phyloP scores from a whole-genome alignment of 2,797 vertebrate species.

The Pteronotus mesoamericanus region DNA sequence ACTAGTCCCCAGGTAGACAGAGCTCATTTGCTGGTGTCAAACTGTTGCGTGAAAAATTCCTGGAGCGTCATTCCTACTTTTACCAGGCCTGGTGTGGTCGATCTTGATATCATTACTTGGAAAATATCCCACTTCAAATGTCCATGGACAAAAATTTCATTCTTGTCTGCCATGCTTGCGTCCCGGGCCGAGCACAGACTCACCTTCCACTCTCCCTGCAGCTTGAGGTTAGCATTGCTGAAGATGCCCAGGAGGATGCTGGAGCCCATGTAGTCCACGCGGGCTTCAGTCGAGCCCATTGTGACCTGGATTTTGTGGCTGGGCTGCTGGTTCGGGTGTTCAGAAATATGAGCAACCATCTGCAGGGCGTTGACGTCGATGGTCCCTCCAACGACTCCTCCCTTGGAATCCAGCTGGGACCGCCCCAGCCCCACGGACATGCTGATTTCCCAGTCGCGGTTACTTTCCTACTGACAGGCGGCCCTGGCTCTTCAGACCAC shows the following conservation, averaged over 20 bases:
- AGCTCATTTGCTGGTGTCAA: conserved; percentile 98
- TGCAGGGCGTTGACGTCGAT: conserved; percentile 98
- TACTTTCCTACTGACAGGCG: conserved; percentile 97
- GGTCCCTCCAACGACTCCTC: conserved; percentile 98
- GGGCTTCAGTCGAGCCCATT: conserved; percentile 98
- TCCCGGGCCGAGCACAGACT: conserved; percentile 91
- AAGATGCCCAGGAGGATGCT: conserved; percentile 99
- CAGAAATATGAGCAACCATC: conserved; percentile 99
- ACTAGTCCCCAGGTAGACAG: conserved; percentile 98
- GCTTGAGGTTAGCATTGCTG: conserved; percentile 96
- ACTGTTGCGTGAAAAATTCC: conserved; percentile 99
- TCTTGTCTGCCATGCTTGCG: conserved; percentile 94
- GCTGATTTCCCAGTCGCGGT: conserved; percentile 96
- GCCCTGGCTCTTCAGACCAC: conserved; percentile 98
- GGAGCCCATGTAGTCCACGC: conserved; percentile 99
- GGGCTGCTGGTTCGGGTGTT: conserved; percentile 98
- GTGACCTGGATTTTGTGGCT: conserved; percentile 99
- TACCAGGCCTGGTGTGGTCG: conserved; percentile 98
- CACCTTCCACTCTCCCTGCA: conserved; percentile 99
- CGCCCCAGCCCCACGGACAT: conserved; percentile 98
- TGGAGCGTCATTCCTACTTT: conserved; percentile 99
- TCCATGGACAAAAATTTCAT: conserved; percentile 97
- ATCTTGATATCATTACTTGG: conserved; percentile 99
- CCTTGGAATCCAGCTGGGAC: conserved; percentile 98
- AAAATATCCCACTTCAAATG: conserved; percentile 99